Conservation (phyloP, 2,113 vertebrate genomes). For the Pycnonotus jocosus region DNA sequence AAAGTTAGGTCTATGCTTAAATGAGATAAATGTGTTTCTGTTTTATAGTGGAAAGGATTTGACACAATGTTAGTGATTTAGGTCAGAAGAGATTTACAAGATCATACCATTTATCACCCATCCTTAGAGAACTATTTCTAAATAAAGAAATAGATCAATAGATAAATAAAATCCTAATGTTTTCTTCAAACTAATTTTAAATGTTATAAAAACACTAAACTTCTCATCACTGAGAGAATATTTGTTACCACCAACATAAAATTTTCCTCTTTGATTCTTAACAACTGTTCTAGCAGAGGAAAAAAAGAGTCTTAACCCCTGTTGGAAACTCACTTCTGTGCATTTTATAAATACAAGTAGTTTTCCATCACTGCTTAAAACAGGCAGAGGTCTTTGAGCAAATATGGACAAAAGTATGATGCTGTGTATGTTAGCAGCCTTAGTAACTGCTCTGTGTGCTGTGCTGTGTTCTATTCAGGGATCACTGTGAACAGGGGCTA, state of each 20-base stretch:
- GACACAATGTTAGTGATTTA: neutral
- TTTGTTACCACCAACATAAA: neutral
- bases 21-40: neutral
- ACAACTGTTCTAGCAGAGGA: neutral
- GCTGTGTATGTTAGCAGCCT: neutral
- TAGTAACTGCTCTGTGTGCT: neutral
- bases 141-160: neutral
- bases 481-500: neutral
- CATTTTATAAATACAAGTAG: neutral
- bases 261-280: neutral
- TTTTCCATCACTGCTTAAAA: neutral
- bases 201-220: neutral
- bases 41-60: neutral
- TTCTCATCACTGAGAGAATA: neutral
- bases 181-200: neutral
- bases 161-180: neutral
- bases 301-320: neutral
- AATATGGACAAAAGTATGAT: neutral
- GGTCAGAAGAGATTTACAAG: neutral
- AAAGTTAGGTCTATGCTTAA: neutral
- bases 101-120: neutral
- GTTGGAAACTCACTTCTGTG: neutral
- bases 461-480: neutral
- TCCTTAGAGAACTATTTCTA: neutral
- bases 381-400: neutral